A percentile compares a stretch with the other conserved stretches of the same genome.
phyloP scores from a whole-genome alignment of 2,797 vertebrate species.

The Hozukius guyotensis region DNA sequence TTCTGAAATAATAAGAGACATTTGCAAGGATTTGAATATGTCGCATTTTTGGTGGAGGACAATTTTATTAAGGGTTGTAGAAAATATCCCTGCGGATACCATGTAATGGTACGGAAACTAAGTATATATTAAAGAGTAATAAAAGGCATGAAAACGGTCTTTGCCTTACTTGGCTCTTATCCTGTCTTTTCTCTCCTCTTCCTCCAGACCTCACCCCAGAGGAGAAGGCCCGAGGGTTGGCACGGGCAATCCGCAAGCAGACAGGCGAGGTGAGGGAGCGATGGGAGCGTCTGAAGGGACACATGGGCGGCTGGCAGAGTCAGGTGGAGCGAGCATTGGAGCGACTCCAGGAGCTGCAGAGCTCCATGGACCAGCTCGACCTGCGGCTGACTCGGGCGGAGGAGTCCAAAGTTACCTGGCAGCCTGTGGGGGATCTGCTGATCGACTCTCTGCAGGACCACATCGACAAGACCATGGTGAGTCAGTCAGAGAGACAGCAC shows the following conservation, averaged over 20 bases:
- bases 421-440: conserved; percentile 93
- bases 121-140: not conserved
- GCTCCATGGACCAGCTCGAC: conserved; percentile 94
- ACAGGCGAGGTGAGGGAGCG: conserved; percentile 92
- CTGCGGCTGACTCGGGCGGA: conserved; percentile 89
- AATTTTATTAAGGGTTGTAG: not conserved
- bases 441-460: conserved; percentile 96
- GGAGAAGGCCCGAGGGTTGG: conserved; percentile 91
- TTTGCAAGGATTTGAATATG: not conserved
- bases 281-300: conserved; percentile 91
- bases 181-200: not conserved
- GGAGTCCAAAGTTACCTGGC: conserved; percentile 88
- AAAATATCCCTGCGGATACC: not conserved
- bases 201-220: conserved; percentile 89
- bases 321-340: conserved; percentile 93
- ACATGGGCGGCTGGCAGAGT: conserved; percentile 89
- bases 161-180: not conserved
- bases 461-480: conserved; percentile 91
- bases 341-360: conserved; percentile 93
- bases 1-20: not conserved
- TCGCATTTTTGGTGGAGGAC: not conserved
- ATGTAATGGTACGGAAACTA: not conserved
- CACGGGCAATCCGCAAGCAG: conserved; percentile 95
- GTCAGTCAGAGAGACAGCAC: conserved; percentile 62
- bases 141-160: not conserved